Evolutionary conservation across 2,113 vertebrate genomes (phyloP).

Genomic region (Lasiurus cinereus): DNA sequence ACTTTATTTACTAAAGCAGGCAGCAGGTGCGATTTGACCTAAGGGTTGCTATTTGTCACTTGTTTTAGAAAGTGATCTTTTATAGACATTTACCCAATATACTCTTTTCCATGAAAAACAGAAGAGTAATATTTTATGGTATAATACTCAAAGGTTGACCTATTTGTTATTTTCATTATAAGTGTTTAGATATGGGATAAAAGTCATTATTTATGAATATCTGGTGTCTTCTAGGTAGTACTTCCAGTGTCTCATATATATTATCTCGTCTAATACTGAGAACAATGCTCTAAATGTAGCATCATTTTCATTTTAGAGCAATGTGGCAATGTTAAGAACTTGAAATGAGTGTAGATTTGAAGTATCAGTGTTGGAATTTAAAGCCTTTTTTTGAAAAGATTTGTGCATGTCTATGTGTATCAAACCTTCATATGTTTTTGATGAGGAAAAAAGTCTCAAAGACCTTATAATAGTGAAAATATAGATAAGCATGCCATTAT

Average conservation of each 20-base stretch:
- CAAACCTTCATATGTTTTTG: neutral
- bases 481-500: neutral
- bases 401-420: neutral
- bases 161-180: neutral
- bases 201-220: neutral
- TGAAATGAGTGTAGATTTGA: neutral
- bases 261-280: neutral
- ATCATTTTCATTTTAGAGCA: neutral
- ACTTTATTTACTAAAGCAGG: conserved; percentile 20
- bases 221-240: neutral
- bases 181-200: neutral
- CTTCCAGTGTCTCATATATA: neutral
- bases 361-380: neutral
- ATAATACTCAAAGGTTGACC: neutral
- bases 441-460: neutral
- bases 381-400: conserved; percentile 13
- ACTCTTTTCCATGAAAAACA: neutral
- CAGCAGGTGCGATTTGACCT: neutral
- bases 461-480: neutral
- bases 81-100: neutral
- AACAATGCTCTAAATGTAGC: neutral
- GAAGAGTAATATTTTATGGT: neutral
- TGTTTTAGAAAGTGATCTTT: neutral
- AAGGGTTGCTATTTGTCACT: neutral
- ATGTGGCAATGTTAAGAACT: neutral